A percentile compares a stretch with the other conserved stretches of the same genome.
Evolutionary conservation across 2,888 invertebrate species (phyloP).

Genomic region (Sesamia inferens): DNA sequence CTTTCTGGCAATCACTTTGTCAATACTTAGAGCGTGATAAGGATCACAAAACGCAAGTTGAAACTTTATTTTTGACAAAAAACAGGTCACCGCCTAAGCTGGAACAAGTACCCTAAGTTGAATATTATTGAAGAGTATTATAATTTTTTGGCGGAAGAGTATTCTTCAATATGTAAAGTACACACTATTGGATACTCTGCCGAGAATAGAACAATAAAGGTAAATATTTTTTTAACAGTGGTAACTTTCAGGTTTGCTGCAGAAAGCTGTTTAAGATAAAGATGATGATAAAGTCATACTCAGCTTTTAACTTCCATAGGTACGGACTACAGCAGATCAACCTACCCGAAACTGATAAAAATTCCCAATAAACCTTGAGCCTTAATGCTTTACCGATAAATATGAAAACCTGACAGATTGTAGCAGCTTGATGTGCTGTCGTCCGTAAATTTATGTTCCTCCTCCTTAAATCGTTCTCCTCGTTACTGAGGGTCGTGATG

Average conservation of each 20-base stretch:
- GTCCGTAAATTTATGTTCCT: too few relatives aligned
- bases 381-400: too few relatives aligned
- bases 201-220: conserved; percentile 71
- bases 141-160: conserved; percentile 64
- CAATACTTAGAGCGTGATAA: background rate
- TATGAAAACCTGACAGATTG: too few relatives aligned
- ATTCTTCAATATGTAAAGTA: conserved; percentile 69
- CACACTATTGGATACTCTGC: conserved; percentile 67
- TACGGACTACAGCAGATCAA: too few relatives aligned
- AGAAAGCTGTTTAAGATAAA: background rate
- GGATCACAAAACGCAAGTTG: background rate
- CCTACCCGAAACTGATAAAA: too few relatives aligned
- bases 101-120: conserved; percentile 68
- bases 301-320: background rate
- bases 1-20: background rate
- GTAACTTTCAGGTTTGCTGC: background rate
- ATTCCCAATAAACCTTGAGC: too few relatives aligned
- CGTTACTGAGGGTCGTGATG: too few relatives aligned
- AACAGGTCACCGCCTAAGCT: conserved; percentile 72
- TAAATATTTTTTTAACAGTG: conserved; percentile 31
- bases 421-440: too few relatives aligned
- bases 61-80: background rate
- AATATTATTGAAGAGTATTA: conserved; percentile 70
- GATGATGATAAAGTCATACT: background rate
- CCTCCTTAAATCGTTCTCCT: too few relatives aligned